Conservation (phyloP, 1,140 invertebrate genomes). For the Bombus waltoni region DNA sequence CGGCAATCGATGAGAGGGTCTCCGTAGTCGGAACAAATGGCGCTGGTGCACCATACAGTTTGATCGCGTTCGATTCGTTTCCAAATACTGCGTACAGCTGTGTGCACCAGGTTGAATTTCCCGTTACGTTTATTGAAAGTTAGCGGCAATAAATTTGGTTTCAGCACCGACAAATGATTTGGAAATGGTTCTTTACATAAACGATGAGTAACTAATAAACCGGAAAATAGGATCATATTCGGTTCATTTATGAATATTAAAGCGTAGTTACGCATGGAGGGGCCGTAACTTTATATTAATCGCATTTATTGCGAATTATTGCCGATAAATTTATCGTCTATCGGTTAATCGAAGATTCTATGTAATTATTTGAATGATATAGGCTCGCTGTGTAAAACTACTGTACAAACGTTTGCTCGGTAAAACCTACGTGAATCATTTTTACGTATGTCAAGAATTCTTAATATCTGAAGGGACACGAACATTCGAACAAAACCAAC, state of each 20-base stretch:
- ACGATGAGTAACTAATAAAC: slow-evolving; percentile 18
- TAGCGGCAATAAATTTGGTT: slow-evolving; percentile 1
- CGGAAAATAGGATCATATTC: slow-evolving; percentile 17
- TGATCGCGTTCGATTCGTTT: slow-evolving; percentile 2
- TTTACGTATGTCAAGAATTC: not conserved
- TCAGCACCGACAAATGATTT: slow-evolving; percentile 19
- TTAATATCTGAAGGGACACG: not conserved
- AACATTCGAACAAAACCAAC: not conserved
- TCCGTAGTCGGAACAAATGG: not conserved
- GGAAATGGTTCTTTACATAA: slow-evolving; percentile 26
- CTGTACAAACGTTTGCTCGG: not conserved
- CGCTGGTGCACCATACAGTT: not conserved
- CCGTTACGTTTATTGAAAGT: slow-evolving; percentile 28
- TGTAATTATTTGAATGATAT: not conserved
- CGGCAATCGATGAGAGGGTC: no score
- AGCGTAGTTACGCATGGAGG: not conserved
- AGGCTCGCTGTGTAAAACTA: no score
- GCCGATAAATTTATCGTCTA: slow-evolving; percentile 6
- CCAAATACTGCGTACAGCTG: not conserved
- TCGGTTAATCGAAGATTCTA: not conserved
- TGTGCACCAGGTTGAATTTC: not conserved
- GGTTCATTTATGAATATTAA: slow-evolving; percentile 15
- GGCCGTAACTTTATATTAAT: slow-evolving; percentile 17
- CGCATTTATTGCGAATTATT: slow-evolving; percentile 15
- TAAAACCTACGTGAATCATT: not conserved